Percentiles rank a stretch among this genome's conserved stretches.
Evolutionary conservation across 2,888 invertebrate genomes (phyloP).

Genomic region (Polydrusus tereticollis): DNA sequence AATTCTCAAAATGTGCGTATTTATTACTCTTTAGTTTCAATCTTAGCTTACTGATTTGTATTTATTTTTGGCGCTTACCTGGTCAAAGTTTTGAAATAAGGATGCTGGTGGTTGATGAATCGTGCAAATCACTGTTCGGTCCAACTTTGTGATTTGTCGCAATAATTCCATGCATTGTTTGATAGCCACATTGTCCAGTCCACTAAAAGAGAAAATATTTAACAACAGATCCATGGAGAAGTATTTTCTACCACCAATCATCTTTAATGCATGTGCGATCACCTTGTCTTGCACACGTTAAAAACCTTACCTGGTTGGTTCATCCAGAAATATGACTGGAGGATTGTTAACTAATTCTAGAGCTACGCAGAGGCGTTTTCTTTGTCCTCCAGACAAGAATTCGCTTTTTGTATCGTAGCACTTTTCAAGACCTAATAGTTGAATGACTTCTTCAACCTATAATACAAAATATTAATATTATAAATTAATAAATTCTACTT

Average conservation of each 20-base stretch:
- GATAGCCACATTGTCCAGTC: constrained; percentile 81
- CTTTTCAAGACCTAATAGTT: constrained; percentile 77
- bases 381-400: constrained; percentile 81
- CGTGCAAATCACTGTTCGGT: constrained; percentile 83
- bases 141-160: constrained; percentile 77
- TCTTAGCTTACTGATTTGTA: too few species aligned
- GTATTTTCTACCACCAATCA: too few species aligned
- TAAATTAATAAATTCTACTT: background rate
- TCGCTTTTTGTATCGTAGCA: constrained; percentile 77
- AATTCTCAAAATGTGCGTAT: too few species aligned
- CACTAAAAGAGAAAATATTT: constrained; percentile 67
- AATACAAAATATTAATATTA: constrained; percentile 43
- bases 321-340: constrained; percentile 84
- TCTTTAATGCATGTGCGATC: too few species aligned
- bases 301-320: constrained; percentile 81
- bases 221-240: too few species aligned
- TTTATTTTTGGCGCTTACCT: too few species aligned
- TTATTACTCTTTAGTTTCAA: too few species aligned
- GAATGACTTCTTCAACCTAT: constrained; percentile 81
- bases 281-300: too few species aligned
- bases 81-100: constrained; percentile 81
- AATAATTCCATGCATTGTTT: constrained; percentile 79
- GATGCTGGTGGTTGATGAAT: constrained; percentile 86
- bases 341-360: constrained; percentile 87
- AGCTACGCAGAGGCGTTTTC: constrained; percentile 81